Percentiles rank a stretch among this genome's conserved stretches.
Evolutionary conservation across 2,797 vertebrate species (phyloP).

Genomic region (Potorous gilbertii): DNA sequence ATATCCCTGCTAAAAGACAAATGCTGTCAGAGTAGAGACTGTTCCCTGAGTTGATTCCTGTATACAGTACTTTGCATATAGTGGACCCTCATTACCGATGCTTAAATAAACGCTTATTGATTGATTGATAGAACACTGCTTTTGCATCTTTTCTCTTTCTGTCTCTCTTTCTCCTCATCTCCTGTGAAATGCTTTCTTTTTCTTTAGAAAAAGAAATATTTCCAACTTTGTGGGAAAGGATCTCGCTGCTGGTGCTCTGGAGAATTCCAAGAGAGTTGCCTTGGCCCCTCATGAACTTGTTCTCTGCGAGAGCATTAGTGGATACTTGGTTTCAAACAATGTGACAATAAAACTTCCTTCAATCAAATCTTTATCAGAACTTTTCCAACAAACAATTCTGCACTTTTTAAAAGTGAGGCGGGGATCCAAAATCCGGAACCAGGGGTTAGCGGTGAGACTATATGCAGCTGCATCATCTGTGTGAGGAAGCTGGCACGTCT

Average conservation of each 20-base stretch:
- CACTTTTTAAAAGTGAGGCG: background rate
- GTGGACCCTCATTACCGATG: no score
- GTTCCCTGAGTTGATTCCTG: no score
- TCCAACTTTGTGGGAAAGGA: background rate
- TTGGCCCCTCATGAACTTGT: background rate
- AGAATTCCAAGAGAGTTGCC: background rate
- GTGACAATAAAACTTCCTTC: background rate
- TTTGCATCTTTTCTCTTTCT: background rate
- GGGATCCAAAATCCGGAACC: background rate
- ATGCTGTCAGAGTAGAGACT: background rate
- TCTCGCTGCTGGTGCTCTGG: background rate
- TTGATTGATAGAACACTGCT: background rate
- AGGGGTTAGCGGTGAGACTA: background rate
- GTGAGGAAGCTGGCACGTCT: conserved; percentile 21
- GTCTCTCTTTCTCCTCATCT: background rate
- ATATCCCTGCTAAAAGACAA: background rate
- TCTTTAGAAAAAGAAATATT: background rate
- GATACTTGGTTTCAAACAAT: background rate
- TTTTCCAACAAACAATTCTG: background rate
- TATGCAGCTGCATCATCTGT: conserved; percentile 21
- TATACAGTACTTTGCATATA: no score
- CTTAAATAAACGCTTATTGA: background rate
- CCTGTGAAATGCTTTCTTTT: background rate
- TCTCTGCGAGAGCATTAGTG: background rate
- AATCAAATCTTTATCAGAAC: background rate